A percentile compares a stretch with the other conserved stretches of the same genome.
Conservation (phyloP, 2,113 vertebrate genomes). For the Trogon surrucura region DNA sequence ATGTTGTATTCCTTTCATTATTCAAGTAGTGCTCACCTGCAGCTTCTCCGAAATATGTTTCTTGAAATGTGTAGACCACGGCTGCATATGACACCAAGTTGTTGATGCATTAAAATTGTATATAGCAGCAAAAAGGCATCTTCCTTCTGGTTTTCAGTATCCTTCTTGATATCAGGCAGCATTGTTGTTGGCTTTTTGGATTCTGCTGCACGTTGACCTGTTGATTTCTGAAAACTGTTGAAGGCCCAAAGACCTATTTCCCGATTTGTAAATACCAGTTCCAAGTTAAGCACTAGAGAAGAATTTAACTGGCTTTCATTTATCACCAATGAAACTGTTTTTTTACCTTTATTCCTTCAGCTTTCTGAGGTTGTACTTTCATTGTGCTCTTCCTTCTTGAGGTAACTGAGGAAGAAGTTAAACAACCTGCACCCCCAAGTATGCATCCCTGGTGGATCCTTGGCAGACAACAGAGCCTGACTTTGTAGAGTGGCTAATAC, state of each 20-base stretch:
- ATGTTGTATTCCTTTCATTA: neutral
- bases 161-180: accelerated
- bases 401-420: neutral
- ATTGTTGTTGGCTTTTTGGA: neutral
- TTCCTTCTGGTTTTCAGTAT: neutral
- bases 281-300: neutral
- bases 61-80: neutral
- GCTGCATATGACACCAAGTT: neutral
- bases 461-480: neutral
- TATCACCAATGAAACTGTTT: neutral
- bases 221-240: neutral
- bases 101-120: neutral
- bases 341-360: neutral
- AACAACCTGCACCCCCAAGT: neutral
- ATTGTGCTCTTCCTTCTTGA: neutral
- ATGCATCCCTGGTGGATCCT: neutral
- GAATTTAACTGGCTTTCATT: neutral
- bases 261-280: neutral
- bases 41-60: neutral
- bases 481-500: neutral
- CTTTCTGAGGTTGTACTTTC: neutral
- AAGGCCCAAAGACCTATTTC: neutral
- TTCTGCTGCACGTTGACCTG: neutral
- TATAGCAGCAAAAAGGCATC: neutral
- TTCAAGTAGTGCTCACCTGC: neutral